Evolutionary conservation across 2,888 invertebrate genomes (phyloP).

Genomic region (Orthosia gothica): DNA sequence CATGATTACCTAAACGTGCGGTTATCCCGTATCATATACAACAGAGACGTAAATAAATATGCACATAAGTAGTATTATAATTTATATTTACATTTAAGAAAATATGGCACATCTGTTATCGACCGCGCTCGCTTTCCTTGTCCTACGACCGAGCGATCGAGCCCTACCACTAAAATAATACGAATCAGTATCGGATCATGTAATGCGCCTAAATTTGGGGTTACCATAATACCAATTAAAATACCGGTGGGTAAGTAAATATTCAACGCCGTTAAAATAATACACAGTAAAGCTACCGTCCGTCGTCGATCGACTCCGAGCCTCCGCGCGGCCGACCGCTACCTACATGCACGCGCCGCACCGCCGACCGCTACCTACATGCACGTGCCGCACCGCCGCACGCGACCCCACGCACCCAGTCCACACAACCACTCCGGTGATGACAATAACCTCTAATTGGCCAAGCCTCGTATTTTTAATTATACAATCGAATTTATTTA

Average conservation of each 20-base stretch:
- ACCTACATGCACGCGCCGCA: constrained; percentile 63
- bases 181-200: constrained; percentile 79
- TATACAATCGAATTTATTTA: constrained; percentile 39
- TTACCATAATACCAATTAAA: constrained; percentile 90
- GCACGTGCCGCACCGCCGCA: constrained; percentile 41
- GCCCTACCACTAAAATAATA: constrained; percentile 78
- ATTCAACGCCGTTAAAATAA: constrained; percentile 82
- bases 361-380: constrained; percentile 66
- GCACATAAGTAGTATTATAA: constrained; percentile 88
- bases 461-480: constrained; percentile 65
- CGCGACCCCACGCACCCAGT: constrained; percentile 56
- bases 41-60: constrained; percentile 89
- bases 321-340: constrained; percentile 84
- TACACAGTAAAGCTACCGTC: constrained; percentile 79
- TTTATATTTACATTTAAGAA: constrained; percentile 91
- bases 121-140: constrained; percentile 83
- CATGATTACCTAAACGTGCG: constrained; percentile 78
- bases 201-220: constrained; percentile 86
- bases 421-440: constrained; percentile 60
- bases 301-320: constrained; percentile 76
- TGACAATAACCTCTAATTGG: constrained; percentile 65
- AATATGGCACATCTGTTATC: constrained; percentile 91
- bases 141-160: constrained; percentile 78
- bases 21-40: constrained; percentile 78
- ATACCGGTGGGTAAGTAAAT: constrained; percentile 91